phyloP scores from a whole-genome alignment of 2,888 invertebrate species.

The Sipha maydis region DNA sequence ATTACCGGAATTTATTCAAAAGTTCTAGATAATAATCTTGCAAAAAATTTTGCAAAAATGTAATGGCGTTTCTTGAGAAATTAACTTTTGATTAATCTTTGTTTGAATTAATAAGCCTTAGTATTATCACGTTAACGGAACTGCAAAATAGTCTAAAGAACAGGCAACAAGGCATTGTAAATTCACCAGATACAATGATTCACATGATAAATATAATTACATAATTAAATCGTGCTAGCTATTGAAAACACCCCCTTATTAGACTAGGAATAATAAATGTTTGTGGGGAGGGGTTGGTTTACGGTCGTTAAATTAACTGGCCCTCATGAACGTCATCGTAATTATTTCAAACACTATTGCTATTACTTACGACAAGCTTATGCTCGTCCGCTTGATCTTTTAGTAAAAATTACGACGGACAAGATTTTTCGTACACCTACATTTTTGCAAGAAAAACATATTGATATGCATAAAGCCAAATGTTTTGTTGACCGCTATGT shows the following conservation, averaged over 20 bases:
- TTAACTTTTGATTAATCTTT: background rate
- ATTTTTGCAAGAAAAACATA: too few relatives aligned
- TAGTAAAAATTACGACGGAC: background rate
- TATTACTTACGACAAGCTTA: background rate
- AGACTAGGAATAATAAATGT: slow-evolving; percentile 5
- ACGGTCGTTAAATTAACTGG: slow-evolving; percentile 51
- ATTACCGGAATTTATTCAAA: background rate
- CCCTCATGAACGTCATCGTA: slow-evolving; percentile 53
- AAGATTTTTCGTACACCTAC: too few relatives aligned
- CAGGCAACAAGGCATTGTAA: background rate
- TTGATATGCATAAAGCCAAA: too few relatives aligned
- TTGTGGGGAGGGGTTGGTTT: slow-evolving; percentile 13
- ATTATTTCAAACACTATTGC: slow-evolving; percentile 49
- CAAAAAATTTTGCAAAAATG: background rate
- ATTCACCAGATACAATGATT: background rate
- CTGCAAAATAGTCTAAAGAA: background rate
- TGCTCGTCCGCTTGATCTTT: background rate
- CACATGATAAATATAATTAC: background rate
- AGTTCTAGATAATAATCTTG: background rate
- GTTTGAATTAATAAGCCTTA: background rate
- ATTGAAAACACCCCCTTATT: slow-evolving; percentile 35
- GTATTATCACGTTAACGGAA: background rate
- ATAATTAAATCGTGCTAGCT: background rate
- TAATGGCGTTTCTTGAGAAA: background rate
- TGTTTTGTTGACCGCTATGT: too few relatives aligned